Evolutionary conservation across 92 coral and sea anemone species (phyloP).

Genomic region (Zoanthus solanderi): DNA sequence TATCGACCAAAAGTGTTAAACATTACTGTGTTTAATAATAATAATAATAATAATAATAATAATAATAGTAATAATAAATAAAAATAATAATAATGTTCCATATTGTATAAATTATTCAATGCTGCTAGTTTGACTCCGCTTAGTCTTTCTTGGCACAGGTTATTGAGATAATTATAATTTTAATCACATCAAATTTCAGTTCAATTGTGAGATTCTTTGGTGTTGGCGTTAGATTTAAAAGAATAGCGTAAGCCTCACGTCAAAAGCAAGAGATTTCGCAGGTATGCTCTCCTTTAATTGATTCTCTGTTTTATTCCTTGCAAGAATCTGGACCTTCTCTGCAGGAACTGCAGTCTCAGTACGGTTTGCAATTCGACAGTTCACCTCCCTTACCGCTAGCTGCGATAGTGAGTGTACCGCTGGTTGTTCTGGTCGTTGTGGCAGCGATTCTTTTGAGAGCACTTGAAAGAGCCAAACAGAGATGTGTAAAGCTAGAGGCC

Average conservation of each 20-base stretch:
- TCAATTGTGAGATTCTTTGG: background rate
- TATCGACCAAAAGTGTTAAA: background rate
- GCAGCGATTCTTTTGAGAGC: slow-evolving; percentile 27
- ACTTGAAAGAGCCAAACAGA: slow-evolving; percentile 38
- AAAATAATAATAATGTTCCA: background rate
- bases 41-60: background rate
- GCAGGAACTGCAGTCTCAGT: slow-evolving; percentile 14
- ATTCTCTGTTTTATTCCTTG: background rate
- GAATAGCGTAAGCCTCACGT: background rate
- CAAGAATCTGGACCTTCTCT: slow-evolving; percentile 15
- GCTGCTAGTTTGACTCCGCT: too few species aligned
- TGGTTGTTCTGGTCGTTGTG: background rate
- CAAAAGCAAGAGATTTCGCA: background rate
- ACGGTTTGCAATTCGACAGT: slow-evolving; percentile 6
- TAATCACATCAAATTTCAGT: background rate
- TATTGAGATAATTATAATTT: too few species aligned
- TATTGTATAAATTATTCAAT: background rate
- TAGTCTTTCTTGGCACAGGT: too few species aligned
- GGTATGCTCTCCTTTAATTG: background rate
- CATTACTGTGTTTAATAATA: background rate
- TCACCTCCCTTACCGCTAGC: slow-evolving; percentile 12
- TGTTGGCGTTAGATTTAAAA: background rate
- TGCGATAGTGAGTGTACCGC: slow-evolving; percentile 6
- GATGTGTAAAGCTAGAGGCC: background rate
- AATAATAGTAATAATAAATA: background rate